Base-by-base conservation (phyloP, 2,113 vertebrate species). In the Manacus vitellinus region DNA sequence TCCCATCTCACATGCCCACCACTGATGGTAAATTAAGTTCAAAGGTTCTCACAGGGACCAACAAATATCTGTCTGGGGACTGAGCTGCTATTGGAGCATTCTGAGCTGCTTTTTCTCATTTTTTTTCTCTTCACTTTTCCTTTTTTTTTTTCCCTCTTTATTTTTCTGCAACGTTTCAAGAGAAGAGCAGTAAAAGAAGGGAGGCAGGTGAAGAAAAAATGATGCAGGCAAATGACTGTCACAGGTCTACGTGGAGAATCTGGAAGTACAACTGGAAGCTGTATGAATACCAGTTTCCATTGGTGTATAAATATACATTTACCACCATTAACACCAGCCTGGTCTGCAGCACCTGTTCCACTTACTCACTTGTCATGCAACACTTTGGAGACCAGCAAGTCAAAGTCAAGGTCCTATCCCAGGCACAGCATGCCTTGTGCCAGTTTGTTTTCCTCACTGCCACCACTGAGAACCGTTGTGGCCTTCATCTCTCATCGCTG, bases 261-360 rank as follows among this genome's bases (percentile, higher is more conserved):
- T 96, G 70, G 43, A 66, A 83, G 24, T 27, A 44, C 37, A 31
- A 25, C 77, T 93, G 92, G 81, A 92, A 94, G 61, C 22, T 85
- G 92, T 72, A 79, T 88, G 86, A 82, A 86, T 39, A 55, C 20
- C 54, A 75, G 58, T 91, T 94, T 59, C 84, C 68, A 66, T 81
- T 61, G 68, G 90, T 33, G 71, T 95, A 62, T 11, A 20, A 94
- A 49, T 76, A 89, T 88, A 84, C 46, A 23, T 95, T 95, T 77
- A 52, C 56, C 93, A 88, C 85, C 94, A 93, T 73, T 82, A 95
- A 76, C 78, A 96, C 83, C 88, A 94, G 72, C 83, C 82, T 85
- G 54, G 51, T 92, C 94, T 90, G 85, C 94, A 96, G 85, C 35
- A 94, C 70, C 88, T 92, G 56, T 92, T 77, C 58, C 88, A 72